Evolutionary conservation across 2,797 vertebrate genomes (phyloP), one percentile per base, ranked within the genome.

Genomic region (Hypotaenidia philippensis): DNA sequence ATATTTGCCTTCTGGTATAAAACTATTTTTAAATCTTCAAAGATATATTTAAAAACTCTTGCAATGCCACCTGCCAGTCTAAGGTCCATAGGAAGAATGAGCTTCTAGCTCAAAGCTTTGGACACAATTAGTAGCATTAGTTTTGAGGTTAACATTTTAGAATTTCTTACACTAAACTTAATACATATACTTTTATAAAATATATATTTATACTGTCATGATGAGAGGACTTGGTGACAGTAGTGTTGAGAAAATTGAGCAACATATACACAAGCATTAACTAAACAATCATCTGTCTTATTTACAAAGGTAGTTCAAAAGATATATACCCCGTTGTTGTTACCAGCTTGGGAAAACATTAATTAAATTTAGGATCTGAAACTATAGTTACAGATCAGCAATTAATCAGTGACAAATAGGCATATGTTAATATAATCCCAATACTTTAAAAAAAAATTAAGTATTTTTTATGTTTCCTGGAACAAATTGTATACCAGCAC

Each of bases 1-100:
- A 64, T 81, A 88, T 93, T 96, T 93, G 52, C 79, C 77, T 96
- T 94, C 71, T 89, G 65, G 50, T 86, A 80, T 80, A 92, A 96
- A 94, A 82, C 47, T 93, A 77, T 95, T 95, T 94, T 91, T 77
- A 89, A 86, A 91, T 75, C 76, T 82, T 85, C 55, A 89, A 88
- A 93, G 70, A 93, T 77, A 32, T 82, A 75, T 78, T 95, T 68
- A 34, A 94, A 92, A 91, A 82, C 14, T 19, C 45, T 57, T 90
- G 72, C 64, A 92, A 86, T 93, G 16, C 53, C 20, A 52, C 68
- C 56, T 65, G 53, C 57, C 61, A 88, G 31, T 84, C 49, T 76
- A 29, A 75, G 50, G 71, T 63, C 41, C 76, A 47, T 27, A 26
- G 32, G 14, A 79, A 87, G 47, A 87, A 56, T 34, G 45, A 41